Conservation (phyloP, 2,888 invertebrate genomes). For the Resseliella maxima region DNA sequence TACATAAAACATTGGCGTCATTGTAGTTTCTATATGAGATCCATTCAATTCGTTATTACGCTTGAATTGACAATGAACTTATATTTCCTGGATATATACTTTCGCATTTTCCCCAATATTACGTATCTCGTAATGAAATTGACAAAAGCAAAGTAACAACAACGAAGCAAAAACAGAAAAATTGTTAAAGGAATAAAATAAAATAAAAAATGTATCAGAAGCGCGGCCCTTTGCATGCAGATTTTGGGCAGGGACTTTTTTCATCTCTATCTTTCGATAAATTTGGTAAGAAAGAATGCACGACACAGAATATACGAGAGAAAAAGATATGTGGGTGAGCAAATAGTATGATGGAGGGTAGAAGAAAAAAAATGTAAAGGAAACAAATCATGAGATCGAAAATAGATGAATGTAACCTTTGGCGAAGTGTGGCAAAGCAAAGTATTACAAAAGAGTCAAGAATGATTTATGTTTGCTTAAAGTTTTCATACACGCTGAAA, state of each 20-base stretch:
- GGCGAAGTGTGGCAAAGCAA: conserved; percentile 51
- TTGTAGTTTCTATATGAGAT: conserved; percentile 1
- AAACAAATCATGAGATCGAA: conserved; percentile 55
- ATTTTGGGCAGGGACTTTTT: neutral
- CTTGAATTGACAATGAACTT: conserved; percentile 54
- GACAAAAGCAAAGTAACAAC: neutral
- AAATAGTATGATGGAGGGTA: neutral
- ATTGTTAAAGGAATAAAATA: neutral
- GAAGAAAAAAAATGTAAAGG: neutral
- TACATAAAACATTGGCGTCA: conserved; percentile 29
- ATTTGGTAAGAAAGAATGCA: neutral
- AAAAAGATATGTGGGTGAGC: neutral
- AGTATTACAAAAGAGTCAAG: conserved; percentile 54
- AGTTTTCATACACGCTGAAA: conserved; percentile 22
- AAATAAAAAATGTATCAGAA: neutral
- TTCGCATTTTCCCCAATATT: neutral
- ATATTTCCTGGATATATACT: neutral
- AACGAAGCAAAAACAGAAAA: neutral
- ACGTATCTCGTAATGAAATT: neutral
- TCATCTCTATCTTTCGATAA: neutral
- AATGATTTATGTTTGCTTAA: conserved; percentile 54
- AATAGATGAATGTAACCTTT: conserved; percentile 55
- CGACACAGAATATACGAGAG: neutral
- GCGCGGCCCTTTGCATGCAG: conserved; percentile 42
- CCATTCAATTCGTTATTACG: conserved; percentile 54